Percentiles rank a stretch among this genome's conserved stretches.
Evolutionary conservation across 1,140 invertebrate genomes (phyloP).

Genomic region (Catajapyx aquilonaris): DNA sequence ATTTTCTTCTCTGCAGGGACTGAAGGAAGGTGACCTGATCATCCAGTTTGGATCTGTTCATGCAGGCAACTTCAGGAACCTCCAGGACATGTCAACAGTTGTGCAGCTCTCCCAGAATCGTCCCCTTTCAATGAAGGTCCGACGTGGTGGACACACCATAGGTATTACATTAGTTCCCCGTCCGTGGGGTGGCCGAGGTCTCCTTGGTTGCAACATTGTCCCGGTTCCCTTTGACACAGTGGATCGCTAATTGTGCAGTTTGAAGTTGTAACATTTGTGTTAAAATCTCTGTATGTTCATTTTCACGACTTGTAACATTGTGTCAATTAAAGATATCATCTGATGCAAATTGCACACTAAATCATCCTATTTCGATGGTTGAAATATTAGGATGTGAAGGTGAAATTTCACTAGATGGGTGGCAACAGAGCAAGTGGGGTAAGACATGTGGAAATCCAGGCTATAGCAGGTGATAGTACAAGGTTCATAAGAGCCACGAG

Average conservation of each 20-base stretch:
- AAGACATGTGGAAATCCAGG: too few species aligned
- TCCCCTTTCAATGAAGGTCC: conserved; percentile 33
- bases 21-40: conserved; percentile 47
- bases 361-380: too few species aligned
- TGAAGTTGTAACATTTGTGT: conserved; percentile 22
- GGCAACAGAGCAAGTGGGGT: too few species aligned
- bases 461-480: too few species aligned
- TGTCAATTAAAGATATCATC: too few species aligned
- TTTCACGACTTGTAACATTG: not conserved
- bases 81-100: conserved; percentile 37
- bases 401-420: too few species aligned
- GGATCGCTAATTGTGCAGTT: conserved; percentile 22
- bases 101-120: conserved; percentile 50
- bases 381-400: too few species aligned
- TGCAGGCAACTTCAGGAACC: conserved; percentile 41
- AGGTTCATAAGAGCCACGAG: too few species aligned
- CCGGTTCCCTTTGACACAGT: too few species aligned
- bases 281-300: not conserved
- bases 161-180: conserved; percentile 37
- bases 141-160: conserved; percentile 25
- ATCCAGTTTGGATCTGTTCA: conserved; percentile 67
- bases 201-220: conserved; percentile 53
- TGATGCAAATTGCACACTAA: too few species aligned
- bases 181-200: conserved; percentile 44
- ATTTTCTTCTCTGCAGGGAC: conserved; percentile 36